These are phyloP conservation scores for Neopelma chrysocephalum DNA, from an alignment of 2,797 vertebrate genomes.

Conservation along the genomic window DNA sequence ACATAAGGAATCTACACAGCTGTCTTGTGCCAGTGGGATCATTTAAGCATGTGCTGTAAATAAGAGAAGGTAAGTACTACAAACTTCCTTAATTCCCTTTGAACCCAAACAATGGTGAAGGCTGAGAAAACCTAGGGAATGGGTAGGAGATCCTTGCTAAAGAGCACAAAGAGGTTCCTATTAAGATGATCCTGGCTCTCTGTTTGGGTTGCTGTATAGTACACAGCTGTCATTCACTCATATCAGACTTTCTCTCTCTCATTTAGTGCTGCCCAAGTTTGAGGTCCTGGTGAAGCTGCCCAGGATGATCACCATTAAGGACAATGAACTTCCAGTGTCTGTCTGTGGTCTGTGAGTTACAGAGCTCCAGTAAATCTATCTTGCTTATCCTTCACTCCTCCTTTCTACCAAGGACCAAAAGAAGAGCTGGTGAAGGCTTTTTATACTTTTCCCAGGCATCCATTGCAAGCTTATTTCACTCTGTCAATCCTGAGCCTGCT, in stretches of 20 bases:
- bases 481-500: background rate
- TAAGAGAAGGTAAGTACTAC: background rate
- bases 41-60: background rate
- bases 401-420: background rate
- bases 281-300: constrained; percentile 68
- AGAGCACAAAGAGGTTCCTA: background rate
- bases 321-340: constrained; percentile 49
- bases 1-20: background rate
- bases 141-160: background rate
- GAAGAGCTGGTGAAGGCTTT: background rate
- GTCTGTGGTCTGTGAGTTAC: constrained; percentile 68
- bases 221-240: background rate
- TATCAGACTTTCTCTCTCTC: background rate
- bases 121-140: background rate
- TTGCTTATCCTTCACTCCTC: background rate
- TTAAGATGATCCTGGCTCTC: background rate
- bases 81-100: background rate
- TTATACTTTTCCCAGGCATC: background rate
- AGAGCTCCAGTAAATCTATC: background rate
- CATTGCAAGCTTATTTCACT: background rate
- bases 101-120: background rate
- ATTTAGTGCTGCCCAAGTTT: constrained; percentile 57
- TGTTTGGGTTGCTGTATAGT: background rate
- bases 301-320: constrained; percentile 54
- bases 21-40: background rate